Base-by-base conservation (phyloP, 1,140 invertebrate genomes). In the Eufriesea mexicana region DNA sequence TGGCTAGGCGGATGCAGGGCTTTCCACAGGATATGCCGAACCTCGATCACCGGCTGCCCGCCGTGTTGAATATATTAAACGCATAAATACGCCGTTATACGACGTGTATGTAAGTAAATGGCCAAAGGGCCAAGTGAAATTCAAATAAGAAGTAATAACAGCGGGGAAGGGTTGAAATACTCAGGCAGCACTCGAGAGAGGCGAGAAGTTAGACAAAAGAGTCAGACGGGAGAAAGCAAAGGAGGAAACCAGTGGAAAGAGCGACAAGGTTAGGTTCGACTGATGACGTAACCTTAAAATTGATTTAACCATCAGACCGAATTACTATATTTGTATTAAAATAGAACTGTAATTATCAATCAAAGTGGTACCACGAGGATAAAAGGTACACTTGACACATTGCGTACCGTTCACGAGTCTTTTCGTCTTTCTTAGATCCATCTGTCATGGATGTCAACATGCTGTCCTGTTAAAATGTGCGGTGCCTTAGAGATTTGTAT, bases 121-220 rank as follows among this genome's bases (percentile, higher is more conserved):
- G 18, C 42, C 16, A 25, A 54, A 51, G 35, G 35, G 23, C 4
- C 23, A 57, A 68, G 64, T 47, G 51, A 78, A 57, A 68, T 68
- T 79, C 66, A 42, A 71, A 49, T 61, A 79, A 79, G 45, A 28
- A 78, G 35, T 78, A 68, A 47, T 57, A 78, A 78, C 35, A n/a
- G 51, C 51, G 16, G 35, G 16, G 10, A 51, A 45, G 47, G 20
- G 35, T 42, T n/a, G 51, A 28, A 42, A 59, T 79, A 45, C 59
- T 16, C 62, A 45, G n/a, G 16, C 20, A 55, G 62, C 51, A 55
- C 51, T 55, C 47, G 23, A 67, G 64, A 25, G 35, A 25, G 62
- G 64, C n/a, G 66, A 18, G 14, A 54, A 72, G 62, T 67, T 70
- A 68, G 64, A 78, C 76, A 70, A 78, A 76, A 66, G 51, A 12